phyloP scores from a whole-genome alignment of 2,888 invertebrate species.

The Troglohyphantes excavatus region DNA sequence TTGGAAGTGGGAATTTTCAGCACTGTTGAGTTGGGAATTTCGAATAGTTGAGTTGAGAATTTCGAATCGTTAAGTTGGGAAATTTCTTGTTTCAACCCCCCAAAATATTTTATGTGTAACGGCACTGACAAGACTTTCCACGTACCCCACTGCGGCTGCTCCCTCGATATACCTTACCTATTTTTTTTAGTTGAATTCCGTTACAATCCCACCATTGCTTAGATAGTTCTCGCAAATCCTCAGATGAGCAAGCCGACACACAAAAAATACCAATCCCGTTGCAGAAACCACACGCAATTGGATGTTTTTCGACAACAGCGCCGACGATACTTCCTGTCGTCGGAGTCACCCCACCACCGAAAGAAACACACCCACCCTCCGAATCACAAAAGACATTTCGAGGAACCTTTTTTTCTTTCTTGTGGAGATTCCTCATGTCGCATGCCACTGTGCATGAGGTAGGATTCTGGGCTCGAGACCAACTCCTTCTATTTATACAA shows the following conservation, averaged over 20 bases:
- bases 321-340: background rate
- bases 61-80: no score
- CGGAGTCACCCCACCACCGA: background rate
- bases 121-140: no score
- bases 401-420: background rate
- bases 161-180: no score
- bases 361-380: background rate
- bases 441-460: constrained; percentile 61
- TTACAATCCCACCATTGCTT: no score
- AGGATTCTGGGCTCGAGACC: constrained; percentile 44
- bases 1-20: no score
- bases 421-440: constrained; percentile 3
- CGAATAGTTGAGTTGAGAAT: no score
- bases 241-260: background rate
- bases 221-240: no score
- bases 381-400: background rate
- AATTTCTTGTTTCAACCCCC: no score
- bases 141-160: no score
- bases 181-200: no score
- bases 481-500: constrained; percentile 50
- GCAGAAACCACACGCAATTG: background rate
- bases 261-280: background rate
- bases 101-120: no score
- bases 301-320: background rate
- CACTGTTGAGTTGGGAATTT: no score